phyloP scores from a whole-genome alignment of 2,797 vertebrate genomes.

The Corythornis leucogaster region DNA sequence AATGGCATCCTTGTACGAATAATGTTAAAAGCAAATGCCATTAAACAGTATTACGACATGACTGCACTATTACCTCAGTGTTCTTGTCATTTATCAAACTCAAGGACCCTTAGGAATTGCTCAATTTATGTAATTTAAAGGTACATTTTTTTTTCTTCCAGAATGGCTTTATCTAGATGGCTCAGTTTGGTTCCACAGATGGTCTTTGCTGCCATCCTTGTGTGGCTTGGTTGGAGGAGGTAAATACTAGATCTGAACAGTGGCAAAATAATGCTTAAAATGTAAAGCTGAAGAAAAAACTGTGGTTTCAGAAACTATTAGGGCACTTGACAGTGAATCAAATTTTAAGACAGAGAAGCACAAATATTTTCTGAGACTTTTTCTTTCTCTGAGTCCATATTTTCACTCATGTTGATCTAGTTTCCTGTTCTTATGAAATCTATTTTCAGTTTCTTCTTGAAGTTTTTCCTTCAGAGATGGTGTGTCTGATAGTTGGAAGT shows the following conservation, averaged over 20 bases:
- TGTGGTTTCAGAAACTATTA: not conserved
- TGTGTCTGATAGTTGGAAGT: not conserved
- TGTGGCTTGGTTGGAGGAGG: rapidly evolving
- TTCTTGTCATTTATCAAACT: not conserved
- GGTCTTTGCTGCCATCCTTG: not conserved
- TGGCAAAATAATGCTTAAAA: not conserved
- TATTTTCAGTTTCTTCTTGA: not conserved
- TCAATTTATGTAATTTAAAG: not conserved
- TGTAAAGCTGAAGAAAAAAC: not conserved
- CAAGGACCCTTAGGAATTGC: not conserved
- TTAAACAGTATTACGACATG: not conserved
- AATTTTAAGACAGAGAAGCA: not conserved
- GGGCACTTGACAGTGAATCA: not conserved
- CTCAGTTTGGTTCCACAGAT: not conserved
- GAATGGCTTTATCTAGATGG: not conserved
- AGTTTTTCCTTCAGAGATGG: not conserved
- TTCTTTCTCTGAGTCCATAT: not conserved
- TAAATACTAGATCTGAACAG: not conserved
- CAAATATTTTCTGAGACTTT: not conserved
- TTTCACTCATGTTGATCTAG: not conserved
- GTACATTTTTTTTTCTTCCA: not conserved
- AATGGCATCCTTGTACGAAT: not conserved
- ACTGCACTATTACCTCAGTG: not conserved
- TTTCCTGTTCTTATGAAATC: not conserved
- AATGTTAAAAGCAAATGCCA: not conserved